Evolutionary conservation across 2,797 vertebrate species (phyloP).

Genomic region (Garrulus glandarius): DNA sequence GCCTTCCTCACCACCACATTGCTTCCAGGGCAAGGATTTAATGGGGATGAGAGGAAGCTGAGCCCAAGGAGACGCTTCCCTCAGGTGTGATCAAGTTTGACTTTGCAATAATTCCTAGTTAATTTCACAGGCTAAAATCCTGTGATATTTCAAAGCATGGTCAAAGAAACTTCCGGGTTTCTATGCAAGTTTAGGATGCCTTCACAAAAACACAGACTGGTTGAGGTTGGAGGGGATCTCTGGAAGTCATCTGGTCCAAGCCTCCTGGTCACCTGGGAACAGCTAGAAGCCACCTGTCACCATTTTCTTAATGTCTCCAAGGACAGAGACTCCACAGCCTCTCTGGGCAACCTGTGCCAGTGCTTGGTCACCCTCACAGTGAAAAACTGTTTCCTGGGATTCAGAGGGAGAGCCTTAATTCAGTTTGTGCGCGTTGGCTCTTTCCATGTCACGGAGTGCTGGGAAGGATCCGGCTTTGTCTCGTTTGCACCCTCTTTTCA

Average conservation of each 20-base stretch:
- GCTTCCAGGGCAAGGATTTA: neutral
- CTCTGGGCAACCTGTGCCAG: neutral
- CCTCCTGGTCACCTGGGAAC: neutral
- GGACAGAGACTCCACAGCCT: neutral
- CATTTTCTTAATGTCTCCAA: neutral
- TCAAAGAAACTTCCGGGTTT: neutral
- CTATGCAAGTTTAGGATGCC: neutral
- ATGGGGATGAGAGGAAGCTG: neutral
- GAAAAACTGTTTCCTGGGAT: no score
- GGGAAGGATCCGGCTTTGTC: neutral
- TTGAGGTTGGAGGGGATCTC: neutral
- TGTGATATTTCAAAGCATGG: neutral
- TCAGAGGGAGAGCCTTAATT: neutral
- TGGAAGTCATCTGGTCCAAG: neutral
- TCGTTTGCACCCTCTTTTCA: neutral
- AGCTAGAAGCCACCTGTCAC: neutral
- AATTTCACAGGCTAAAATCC: neutral
- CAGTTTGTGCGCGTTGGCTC: fast-evolving
- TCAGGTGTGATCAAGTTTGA: no score
- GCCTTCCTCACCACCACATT: neutral
- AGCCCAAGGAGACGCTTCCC: neutral
- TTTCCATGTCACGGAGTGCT: neutral
- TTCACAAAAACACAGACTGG: neutral
- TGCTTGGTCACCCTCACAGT: no score
- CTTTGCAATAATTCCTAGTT: neutral